Evolutionary conservation across 2,888 invertebrate genomes (phyloP), one percentile per base, ranked within the genome.

Genomic region (Scaptomyza flava): DNA sequence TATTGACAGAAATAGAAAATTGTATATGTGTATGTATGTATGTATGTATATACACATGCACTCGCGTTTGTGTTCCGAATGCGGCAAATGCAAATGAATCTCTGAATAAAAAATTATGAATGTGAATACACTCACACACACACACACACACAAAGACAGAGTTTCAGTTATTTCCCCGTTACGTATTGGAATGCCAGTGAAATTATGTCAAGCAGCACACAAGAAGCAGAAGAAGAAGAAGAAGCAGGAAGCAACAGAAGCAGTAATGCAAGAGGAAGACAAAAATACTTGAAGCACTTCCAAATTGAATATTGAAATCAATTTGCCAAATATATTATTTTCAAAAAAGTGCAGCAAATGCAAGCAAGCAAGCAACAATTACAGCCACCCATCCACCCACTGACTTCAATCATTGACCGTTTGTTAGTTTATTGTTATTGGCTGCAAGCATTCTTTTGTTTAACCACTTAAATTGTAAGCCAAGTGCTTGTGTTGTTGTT

Each of bases 1-100:
- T 89, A 84, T 84, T 87, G 72, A 83, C 79, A 72, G 71, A 87
- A 79, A 81, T 87, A 81, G 79, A 83, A 87, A 89, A 84, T n/a
- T n/a, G n/a, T n/a, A n/a, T n/a, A n/a, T n/a, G n/a, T n/a, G n/a
- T n/a, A n/a, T n/a, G n/a, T 77, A 76, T 70, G 69, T 51, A 59
- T 23, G 57, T 23, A 48, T 23, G 54, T 45, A 46, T 17, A 43
- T 42, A 27, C 31, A 34, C 23, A 34, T 42, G 33, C 47, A 43
- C 31, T 56, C 60, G 27, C 20, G 30, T 17, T 30, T 20, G 46
- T 64, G 64, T 27, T 59, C 47, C 65, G 51, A 63, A 72, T 58
- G 62, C 75, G 71, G 41, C 52, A 45, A 63, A 76, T 77, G 80
- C 64, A 78, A 81, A 77, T 78, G 74, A 77, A 56, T 57, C 30